Conservation (phyloP, 2,113 vertebrate genomes). For the Scolopax mira region DNA sequence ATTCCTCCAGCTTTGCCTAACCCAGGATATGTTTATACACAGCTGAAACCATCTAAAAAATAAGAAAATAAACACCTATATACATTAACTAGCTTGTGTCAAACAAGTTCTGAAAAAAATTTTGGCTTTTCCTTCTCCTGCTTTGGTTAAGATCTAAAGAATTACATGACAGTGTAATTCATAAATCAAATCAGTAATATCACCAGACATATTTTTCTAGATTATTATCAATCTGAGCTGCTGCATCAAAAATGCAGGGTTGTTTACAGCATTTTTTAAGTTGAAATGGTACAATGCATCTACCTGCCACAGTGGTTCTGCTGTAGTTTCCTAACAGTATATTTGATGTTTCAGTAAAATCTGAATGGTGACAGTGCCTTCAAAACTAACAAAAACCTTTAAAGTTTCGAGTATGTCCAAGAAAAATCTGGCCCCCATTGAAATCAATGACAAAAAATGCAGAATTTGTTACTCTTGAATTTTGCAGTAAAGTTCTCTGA, state of each 20-base stretch:
- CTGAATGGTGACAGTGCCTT: neutral
- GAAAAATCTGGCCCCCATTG: neutral
- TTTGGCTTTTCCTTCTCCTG: neutral
- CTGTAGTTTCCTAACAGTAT: neutral
- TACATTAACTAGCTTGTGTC: neutral
- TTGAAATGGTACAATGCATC: neutral
- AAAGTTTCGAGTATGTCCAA: neutral
- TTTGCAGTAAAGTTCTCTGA: neutral
- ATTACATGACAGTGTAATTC: neutral
- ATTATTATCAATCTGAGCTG: neutral
- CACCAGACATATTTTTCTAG: neutral
- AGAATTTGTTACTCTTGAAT: neutral
- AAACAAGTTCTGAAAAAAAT: neutral
- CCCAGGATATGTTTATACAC: neutral
- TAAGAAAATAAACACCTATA: neutral
- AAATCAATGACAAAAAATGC: neutral
- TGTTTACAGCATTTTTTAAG: neutral
- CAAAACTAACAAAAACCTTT: neutral
- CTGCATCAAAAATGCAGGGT: neutral
- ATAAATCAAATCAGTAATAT: neutral
- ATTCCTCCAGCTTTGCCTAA: neutral
- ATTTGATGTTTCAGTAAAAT: neutral
- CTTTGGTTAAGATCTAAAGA: neutral
- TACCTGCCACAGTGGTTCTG: neutral
- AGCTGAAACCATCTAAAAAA: neutral